These are phyloP conservation scores for Cerastis rubricosa DNA, from an alignment of 2,888 invertebrate species.

Conservation along the genomic window DNA sequence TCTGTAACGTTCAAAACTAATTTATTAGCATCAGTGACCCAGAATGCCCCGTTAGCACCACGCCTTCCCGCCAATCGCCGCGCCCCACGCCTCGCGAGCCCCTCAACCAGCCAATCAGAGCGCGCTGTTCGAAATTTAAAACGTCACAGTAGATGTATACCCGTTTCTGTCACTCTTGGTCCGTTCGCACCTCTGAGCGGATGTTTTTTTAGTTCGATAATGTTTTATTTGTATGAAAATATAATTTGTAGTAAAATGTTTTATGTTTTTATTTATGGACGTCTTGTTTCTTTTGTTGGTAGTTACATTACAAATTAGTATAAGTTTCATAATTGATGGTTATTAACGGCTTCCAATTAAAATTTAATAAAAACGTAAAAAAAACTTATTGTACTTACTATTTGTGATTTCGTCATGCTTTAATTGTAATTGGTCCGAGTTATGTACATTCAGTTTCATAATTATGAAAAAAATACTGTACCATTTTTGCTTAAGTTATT, in stretches of 20 bases:
- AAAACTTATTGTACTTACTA: not conserved
- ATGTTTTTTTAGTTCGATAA: conserved; percentile 50
- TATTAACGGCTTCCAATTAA: conserved; percentile 27
- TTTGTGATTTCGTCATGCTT: not conserved
- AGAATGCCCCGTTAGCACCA: conserved; percentile 77
- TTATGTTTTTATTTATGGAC: conserved; percentile 15
- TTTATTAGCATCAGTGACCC: conserved; percentile 82
- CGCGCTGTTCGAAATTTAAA: conserved; percentile 80
- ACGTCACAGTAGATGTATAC: conserved; percentile 79
- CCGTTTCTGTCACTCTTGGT: conserved; percentile 81
- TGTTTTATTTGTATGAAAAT: conserved; percentile 52
- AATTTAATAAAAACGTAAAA: conserved; percentile 26
- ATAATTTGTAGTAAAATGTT: conserved; percentile 40
- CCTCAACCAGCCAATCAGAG: conserved; percentile 87
- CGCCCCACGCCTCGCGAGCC: conserved; percentile 84
- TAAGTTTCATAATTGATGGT: conserved; percentile 16
- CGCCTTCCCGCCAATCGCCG: conserved; percentile 84
- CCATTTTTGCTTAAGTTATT: conserved; percentile 1
- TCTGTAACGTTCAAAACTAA: conserved; percentile 80
- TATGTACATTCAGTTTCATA: not conserved
- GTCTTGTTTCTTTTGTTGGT: not conserved
- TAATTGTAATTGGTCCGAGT: conserved; percentile 3
- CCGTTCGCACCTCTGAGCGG: conserved; percentile 55
- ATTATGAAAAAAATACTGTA: conserved; percentile 6
- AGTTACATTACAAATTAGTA: conserved; percentile 21